phyloP scores from a whole-genome alignment of 2,113 vertebrate genomes.

The Eurystomus gularis region DNA sequence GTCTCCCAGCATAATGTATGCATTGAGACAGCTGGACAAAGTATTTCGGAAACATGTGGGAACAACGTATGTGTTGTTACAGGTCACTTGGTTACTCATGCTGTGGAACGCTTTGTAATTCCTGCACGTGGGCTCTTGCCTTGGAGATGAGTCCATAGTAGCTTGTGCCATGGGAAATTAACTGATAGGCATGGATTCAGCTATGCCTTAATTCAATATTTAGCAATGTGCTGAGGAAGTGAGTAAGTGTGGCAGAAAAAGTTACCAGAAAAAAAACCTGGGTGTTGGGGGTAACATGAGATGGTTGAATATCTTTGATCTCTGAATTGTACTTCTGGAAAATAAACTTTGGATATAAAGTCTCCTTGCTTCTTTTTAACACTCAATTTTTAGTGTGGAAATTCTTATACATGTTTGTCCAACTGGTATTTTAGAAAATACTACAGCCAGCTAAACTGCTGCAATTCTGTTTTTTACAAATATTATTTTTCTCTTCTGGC shows the following conservation, averaged over 20 bases:
- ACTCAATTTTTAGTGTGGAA: neutral
- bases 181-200: neutral
- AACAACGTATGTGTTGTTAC: slow-evolving; percentile 31
- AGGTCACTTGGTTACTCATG: slow-evolving; percentile 55
- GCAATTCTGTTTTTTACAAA: neutral
- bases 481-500: neutral
- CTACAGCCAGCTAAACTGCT: neutral
- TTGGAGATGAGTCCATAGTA: neutral
- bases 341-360: neutral
- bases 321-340: neutral
- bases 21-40: slow-evolving; percentile 56
- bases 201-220: neutral
- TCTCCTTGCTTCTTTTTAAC: neutral
- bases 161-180: neutral
- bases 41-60: slow-evolving; percentile 47
- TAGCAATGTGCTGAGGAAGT: neutral
- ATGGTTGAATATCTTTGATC: neutral
- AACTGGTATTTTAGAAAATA: neutral
- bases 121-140: neutral
- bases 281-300: neutral
- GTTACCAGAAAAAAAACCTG: neutral
- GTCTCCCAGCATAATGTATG: slow-evolving; percentile 29
- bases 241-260: neutral
- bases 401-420: neutral
- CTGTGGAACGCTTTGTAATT: slow-evolving; percentile 18